These are phyloP conservation scores for Crematogaster levior DNA, from an alignment of 2,888 invertebrate species.

Conservation along the genomic window DNA sequence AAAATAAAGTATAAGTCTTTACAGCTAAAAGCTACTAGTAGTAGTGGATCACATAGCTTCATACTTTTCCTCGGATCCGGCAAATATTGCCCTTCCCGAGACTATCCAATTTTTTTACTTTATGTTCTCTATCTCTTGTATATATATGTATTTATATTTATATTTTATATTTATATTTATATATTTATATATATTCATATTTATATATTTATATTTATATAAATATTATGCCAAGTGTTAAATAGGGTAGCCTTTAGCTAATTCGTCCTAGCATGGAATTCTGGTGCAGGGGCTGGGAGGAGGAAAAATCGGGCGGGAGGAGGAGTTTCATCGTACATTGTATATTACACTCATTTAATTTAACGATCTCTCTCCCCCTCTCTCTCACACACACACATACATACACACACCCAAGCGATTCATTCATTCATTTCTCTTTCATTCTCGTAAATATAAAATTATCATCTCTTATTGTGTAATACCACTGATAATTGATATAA, in stretches of 20 bases:
- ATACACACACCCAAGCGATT: too few species aligned
- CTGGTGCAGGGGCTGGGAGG: constrained; percentile 63
- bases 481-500: constrained; percentile 82
- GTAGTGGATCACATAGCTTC: constrained; percentile 85
- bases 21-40: constrained; percentile 86
- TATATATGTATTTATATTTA: constrained; percentile 70
- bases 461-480: constrained; percentile 84
- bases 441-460: constrained; percentile 84
- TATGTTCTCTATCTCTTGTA: constrained; percentile 74
- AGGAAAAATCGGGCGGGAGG: constrained; percentile 70
- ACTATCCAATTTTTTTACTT: constrained; percentile 74
- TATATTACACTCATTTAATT: constrained; percentile 81
- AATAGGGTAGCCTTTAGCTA: constrained; percentile 83
- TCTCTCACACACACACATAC: too few species aligned
- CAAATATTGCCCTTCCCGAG: constrained; percentile 73
- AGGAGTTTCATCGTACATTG: constrained; percentile 76
- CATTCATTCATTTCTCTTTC: constrained; percentile 42
- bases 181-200: constrained; percentile 78
- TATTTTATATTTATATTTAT: constrained; percentile 69
- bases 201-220: constrained; percentile 71
- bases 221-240: constrained; percentile 84
- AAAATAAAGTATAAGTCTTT: constrained; percentile 86
- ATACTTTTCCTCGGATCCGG: constrained; percentile 80
- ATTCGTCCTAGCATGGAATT: constrained; percentile 79
- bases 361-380: constrained; percentile 63